These are phyloP conservation scores for Galbula dea DNA, from an alignment of 2,113 vertebrate species.

Conservation along the genomic window DNA sequence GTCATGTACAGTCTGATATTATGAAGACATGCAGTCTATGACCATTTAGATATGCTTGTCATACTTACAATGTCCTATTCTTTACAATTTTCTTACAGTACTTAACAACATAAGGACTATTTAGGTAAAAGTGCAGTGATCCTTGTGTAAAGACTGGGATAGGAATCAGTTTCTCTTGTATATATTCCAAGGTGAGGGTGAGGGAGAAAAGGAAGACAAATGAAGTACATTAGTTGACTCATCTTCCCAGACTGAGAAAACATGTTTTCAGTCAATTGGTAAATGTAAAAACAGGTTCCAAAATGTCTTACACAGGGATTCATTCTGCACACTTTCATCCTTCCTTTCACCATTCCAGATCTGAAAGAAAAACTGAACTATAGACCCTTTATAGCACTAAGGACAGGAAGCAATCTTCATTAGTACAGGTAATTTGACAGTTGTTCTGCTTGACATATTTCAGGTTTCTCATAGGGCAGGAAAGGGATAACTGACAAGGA, in stretches of 20 bases:
- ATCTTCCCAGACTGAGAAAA: not conserved
- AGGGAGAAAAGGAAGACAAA: not conserved
- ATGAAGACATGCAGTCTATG: rapidly evolving
- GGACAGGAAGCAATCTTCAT: not conserved
- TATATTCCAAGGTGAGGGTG: not conserved
- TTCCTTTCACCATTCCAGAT: not conserved
- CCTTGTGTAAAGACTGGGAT: not conserved
- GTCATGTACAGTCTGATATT: not conserved
- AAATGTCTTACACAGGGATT: not conserved
- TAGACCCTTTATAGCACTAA: not conserved
- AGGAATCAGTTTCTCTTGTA: not conserved
- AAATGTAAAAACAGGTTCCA: not conserved
- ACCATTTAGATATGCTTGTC: not conserved
- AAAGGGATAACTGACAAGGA: not conserved
- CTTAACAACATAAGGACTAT: not conserved
- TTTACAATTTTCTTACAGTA: not conserved
- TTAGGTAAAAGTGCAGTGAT: not conserved
- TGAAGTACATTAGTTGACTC: not conserved
- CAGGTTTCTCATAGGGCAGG: not conserved
- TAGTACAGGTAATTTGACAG: not conserved
- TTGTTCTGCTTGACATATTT: not conserved
- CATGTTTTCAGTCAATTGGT: not conserved
- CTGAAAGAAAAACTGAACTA: not conserved
- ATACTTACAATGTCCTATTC: not conserved
- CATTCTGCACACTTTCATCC: not conserved